These are phyloP conservation scores for Amphiduros pacificus DNA, from an alignment of 2,888 invertebrate species.

Conservation along the genomic window DNA sequence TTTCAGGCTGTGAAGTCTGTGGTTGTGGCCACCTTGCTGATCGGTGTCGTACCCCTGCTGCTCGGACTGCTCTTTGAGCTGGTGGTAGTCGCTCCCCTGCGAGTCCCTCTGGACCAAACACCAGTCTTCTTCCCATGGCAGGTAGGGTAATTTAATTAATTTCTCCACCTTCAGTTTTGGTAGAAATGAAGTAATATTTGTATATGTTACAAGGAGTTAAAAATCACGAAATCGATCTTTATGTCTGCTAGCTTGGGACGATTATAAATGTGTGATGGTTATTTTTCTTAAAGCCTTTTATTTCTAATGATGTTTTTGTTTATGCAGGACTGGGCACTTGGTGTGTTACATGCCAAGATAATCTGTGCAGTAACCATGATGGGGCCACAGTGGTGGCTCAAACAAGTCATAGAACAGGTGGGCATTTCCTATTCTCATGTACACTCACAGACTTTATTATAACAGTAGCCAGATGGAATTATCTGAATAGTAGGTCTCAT, in stretches of 20 bases:
- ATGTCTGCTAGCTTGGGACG: no score
- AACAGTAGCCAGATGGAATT: no score
- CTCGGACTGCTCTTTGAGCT: slow-evolving; percentile 90
- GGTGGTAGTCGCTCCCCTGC: slow-evolving; percentile 83
- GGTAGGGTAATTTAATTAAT: slow-evolving; percentile 51
- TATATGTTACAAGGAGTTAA: no score
- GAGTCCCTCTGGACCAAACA: slow-evolving; percentile 89
- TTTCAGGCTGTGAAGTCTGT: slow-evolving; percentile 72
- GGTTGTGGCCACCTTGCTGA: slow-evolving; percentile 70
- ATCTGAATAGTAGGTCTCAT: no score
- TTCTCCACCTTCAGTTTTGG: neutral
- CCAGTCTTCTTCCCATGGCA: slow-evolving; percentile 68
- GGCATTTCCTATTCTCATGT: no score
- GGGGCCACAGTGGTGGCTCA: slow-evolving; percentile 94
- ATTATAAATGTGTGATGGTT: no score
- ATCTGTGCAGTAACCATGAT: slow-evolving; percentile 95
- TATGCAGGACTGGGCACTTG: slow-evolving; percentile 92
- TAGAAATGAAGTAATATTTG: no score
- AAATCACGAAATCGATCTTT: no score
- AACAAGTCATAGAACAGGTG: slow-evolving; percentile 83
- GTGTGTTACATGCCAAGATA: slow-evolving; percentile 96
- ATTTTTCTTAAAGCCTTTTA: no score
- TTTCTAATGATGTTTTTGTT: slow-evolving; percentile 1
- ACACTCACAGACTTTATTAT: no score
- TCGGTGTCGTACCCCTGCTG: slow-evolving; percentile 85